Evolutionary conservation across 1,140 invertebrate species (phyloP).

Genomic region (Acromyrmex echinatior): DNA sequence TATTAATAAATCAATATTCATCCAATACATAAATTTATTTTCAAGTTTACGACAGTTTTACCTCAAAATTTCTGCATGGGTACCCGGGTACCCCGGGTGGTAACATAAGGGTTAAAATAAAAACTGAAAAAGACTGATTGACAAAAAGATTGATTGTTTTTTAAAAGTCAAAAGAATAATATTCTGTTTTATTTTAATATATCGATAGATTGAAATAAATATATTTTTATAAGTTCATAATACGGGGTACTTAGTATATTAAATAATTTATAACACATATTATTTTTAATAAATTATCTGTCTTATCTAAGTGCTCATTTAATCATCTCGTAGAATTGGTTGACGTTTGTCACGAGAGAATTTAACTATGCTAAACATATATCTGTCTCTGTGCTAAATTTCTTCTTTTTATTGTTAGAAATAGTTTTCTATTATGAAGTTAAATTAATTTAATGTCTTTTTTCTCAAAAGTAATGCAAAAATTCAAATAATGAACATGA

Average conservation of each 20-base stretch:
- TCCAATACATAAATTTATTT: no score
- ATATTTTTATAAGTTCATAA: slow-evolving; percentile 19
- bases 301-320: neutral
- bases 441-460: slow-evolving; percentile 1
- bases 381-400: neutral
- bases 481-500: neutral
- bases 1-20: no score
- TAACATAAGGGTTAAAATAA: no score
- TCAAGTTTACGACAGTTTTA: no score
- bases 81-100: no score
- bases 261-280: no score
- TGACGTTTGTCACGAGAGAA: slow-evolving; percentile 11
- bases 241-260: neutral
- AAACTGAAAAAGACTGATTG: neutral
- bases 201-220: neutral
- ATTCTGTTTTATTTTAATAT: neutral
- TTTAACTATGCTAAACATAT: neutral
- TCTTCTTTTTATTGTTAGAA: neutral
- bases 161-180: neutral
- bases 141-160: no score
- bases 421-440: neutral
- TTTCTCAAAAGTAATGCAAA: neutral
- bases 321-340: neutral
- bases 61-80: no score
- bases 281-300: slow-evolving; percentile 30